These are phyloP conservation scores for Saguinus midas DNA, from an alignment of 2,113 vertebrate species.

Conservation along the genomic window DNA sequence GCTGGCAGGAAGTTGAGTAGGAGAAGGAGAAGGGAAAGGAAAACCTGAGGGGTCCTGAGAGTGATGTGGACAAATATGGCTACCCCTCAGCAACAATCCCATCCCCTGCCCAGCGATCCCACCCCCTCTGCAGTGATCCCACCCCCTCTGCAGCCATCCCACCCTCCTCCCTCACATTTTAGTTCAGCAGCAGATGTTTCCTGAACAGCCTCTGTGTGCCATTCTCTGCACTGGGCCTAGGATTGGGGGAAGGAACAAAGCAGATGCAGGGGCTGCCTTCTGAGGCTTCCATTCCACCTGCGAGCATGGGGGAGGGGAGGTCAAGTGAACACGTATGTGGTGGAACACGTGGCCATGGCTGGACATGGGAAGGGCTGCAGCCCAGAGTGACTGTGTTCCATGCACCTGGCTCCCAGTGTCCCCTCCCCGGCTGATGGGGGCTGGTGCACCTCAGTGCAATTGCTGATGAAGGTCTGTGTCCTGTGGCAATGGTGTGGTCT, in stretches of 20 bases:
- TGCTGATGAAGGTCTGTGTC: fast-evolving
- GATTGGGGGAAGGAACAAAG: neutral
- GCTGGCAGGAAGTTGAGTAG: neutral
- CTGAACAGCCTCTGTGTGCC: neutral
- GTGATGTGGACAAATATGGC: neutral
- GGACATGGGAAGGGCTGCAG: neutral
- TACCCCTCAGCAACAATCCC: too few relatives aligned
- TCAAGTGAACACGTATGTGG: fast-evolving
- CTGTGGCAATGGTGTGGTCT: fast-evolving
- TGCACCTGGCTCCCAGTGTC: fast-evolving
- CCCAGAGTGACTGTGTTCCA: neutral
- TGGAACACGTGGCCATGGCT: fast-evolving
- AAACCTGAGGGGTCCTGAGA: neutral
- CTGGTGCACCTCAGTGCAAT: fast-evolving
- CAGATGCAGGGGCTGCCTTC: neutral
- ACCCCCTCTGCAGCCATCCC: neutral
- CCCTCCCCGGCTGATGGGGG: fast-evolving
- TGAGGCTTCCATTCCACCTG: neutral
- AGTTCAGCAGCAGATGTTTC: neutral
- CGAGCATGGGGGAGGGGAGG: fast-evolving
- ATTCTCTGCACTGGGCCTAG: fast-evolving
- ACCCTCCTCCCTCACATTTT: fast-evolving
- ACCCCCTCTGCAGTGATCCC: fast-evolving
- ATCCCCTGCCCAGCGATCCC: too few relatives aligned
- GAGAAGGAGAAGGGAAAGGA: neutral